Evolutionary conservation across 64 coral and sea anemone species (phyloP), one percentile per base, ranked within the genome.

Genomic region (Montipora efflorescens): DNA sequence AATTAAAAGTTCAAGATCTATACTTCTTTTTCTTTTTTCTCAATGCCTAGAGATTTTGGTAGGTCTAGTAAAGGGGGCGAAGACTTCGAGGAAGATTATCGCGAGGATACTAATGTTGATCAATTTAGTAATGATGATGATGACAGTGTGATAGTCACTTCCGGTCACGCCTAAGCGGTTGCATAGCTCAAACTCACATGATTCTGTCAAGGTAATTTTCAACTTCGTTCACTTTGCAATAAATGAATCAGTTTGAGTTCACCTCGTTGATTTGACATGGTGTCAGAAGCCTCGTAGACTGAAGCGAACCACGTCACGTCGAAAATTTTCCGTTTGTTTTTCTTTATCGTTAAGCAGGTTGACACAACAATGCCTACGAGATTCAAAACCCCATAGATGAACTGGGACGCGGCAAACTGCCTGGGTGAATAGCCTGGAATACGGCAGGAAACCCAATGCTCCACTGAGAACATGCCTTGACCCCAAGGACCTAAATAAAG

Each of bases 381-480:
- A 72, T 75, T 92, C 66, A 92, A 62, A 53, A 66, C 79, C 78
- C 79, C 47, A 19, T 49, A 75, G 10, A 92, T 92, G 79, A 92
- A 92, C 48, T 91, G 90, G 47, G 13, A 81, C 20, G 79, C 79
- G 5, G 12, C 62, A 90, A 25, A 69, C 28, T 28, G 28, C 28
- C 28, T 0, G 28, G 28, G 28, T 28, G 28, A 28, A 28, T 1
- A 28, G 28, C 1, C 28, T 28, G 28, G 28, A 28, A 28, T 28
- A 28, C 28, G 25, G 89, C 84, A 61, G 94, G n/a, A 95, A 95
- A 79, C 47, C 87, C n/a, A 90, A 84, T 51, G 87, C 69, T 43
- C 16, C 19, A 21, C 93, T 95, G 3, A 48, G 79, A 84, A 90
- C 77, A 61, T 95, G 88, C 74, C 51, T 95, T 21, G 94, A 91